Percentiles rank a stretch among this genome's conserved stretches.
Evolutionary conservation across 2,113 vertebrate genomes (phyloP).

Genomic region (Sinocyclocheilus grahami): DNA sequence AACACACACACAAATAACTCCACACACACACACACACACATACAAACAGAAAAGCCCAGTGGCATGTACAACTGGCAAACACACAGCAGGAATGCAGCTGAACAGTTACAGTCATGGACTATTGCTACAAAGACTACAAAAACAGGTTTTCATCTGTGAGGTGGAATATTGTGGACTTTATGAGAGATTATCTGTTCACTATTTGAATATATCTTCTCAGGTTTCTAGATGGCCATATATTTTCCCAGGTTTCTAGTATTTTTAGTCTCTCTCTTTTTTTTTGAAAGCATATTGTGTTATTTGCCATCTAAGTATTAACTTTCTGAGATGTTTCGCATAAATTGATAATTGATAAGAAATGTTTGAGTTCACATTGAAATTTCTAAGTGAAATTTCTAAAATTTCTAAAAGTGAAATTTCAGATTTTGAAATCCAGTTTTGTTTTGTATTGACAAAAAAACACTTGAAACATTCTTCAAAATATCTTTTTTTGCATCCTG

Average conservation of each 20-base stretch:
- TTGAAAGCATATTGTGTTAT: neutral
- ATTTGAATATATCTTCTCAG: neutral
- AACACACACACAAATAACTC: slow-evolving; percentile 41
- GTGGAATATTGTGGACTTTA: neutral
- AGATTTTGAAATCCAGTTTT: neutral
- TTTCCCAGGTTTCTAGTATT: no score
- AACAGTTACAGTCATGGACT: slow-evolving; percentile 36
- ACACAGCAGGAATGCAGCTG: slow-evolving; percentile 38
- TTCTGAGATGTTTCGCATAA: neutral
- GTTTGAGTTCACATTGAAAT: neutral
- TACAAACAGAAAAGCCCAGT: slow-evolving; percentile 48
- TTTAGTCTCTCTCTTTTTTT: neutral
- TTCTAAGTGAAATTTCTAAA: neutral
- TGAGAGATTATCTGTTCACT: neutral
- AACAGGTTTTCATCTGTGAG: neutral
- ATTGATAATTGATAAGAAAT: neutral
- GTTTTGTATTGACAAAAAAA: neutral
- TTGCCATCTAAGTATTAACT: neutral
- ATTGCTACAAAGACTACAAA: slow-evolving; percentile 18
- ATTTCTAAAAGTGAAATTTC: no score
- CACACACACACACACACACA: slow-evolving; percentile 32
- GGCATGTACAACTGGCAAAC: slow-evolving; percentile 50
- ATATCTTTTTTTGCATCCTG: neutral
- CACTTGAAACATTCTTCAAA: neutral
- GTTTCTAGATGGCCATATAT: neutral